Conservation (phyloP, 2,888 invertebrate genomes). For the Griposia aprilina region DNA sequence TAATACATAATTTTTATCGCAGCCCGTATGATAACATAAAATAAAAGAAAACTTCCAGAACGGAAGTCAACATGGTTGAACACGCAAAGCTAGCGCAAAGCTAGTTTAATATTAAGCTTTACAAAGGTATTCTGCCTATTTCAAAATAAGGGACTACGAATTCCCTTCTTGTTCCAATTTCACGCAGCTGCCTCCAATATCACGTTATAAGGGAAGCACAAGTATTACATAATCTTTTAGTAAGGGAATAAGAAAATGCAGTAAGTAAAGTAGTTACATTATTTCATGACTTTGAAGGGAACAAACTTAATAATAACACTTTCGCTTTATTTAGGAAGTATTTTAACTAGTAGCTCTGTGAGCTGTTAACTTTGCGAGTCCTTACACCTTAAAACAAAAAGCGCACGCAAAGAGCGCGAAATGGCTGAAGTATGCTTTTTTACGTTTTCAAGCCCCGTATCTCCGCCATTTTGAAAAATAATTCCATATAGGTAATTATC, state of each 20-base stretch:
- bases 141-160: slow-evolving; percentile 1
- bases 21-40: background rate
- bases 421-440: too few species aligned
- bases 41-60: background rate
- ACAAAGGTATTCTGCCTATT: slow-evolving; percentile 2
- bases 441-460: too few species aligned
- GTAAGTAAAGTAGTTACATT: background rate
- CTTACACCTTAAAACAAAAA: too few species aligned
- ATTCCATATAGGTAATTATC: too few species aligned
- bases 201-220: slow-evolving; percentile 14
- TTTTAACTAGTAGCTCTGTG: too few species aligned
- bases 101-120: slow-evolving; percentile 25
- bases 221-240: slow-evolving; percentile 27
- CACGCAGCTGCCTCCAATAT: slow-evolving; percentile 28
- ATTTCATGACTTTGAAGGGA: background rate
- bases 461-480: too few species aligned
- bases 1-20: too few species aligned
- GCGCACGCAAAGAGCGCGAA: too few species aligned
- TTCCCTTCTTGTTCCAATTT: slow-evolving; percentile 18
- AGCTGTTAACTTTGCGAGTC: too few species aligned
- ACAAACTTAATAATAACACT: background rate
- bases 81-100: background rate
- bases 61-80: background rate
- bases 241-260: slow-evolving; percentile 12
- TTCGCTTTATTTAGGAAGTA: background rate